Base-by-base conservation (phyloP, 2,113 vertebrate species). In the Austrofundulus limnaeus region DNA sequence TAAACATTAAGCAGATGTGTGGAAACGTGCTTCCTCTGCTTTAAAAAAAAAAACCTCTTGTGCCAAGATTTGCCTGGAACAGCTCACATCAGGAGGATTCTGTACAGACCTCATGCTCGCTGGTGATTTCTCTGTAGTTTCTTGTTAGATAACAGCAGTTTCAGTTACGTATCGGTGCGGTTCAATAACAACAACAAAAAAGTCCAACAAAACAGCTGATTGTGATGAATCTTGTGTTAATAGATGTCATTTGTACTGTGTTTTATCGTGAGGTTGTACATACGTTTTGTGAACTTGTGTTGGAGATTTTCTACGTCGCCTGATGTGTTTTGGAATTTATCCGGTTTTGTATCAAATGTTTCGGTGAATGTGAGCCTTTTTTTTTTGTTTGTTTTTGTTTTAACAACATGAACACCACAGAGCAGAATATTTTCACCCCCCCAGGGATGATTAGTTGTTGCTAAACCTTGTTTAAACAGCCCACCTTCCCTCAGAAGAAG, bases 241-340 rank as follows among this genome's bases (percentile, higher is more conserved):
- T 91, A 61, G 87, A 75, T 87, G 31, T 34, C 4, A 1, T 34
- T 10, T 10, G 89, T 94, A 89, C 92, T 89, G 92, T 92, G 91
- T 90, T 85, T 91, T 88, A 91, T 90, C 49, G 75, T 91, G 90
- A 94, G 86, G 90, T 89, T 90, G 92, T 94, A 91, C 90, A 92
- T 93, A 92, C 62, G 85, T 85, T 77, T 66, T 90, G 91, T 93
- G 88, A 89, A 76, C 85, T 87, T 87, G 83, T 89, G 90, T 89
- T 83, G 84, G n/a, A n/a, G n/a, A n/a, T n/a, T n/a, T n/a, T n/a
- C n/a, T n/a, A n/a, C 79, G 77, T 86, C 76, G 85, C 74, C 77
- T 57, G 82, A 88, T 86, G 83, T 87, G 81, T 89, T 85, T 79
- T 66, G 72, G 67, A 10, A 84, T 75, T 86, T 78, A 72, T 77